Evolutionary conservation across 2,113 vertebrate genomes (phyloP).

Genomic region (Gymnocephalus cernua): DNA sequence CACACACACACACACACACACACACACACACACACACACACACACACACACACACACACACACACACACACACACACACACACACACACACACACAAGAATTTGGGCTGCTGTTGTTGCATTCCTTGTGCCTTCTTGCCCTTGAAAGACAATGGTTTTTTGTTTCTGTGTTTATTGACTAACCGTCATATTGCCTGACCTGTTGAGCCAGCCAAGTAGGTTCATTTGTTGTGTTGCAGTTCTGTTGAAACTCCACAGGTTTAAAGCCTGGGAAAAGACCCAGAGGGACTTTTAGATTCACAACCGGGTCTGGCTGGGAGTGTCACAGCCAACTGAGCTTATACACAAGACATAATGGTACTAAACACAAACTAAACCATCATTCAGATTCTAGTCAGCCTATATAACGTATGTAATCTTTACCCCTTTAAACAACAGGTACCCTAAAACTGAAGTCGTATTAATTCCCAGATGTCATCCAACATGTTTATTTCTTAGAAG

Average conservation of each 20-base stretch:
- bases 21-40: no score
- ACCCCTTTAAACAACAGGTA: neutral
- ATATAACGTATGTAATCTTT: neutral
- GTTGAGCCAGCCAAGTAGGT: conserved; percentile 46
- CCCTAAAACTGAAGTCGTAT: neutral
- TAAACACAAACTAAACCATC: neutral
- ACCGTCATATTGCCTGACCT: conserved; percentile 22
- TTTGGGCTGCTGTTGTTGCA: conserved; percentile 15
- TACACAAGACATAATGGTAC: neutral
- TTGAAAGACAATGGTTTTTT: conserved; percentile 8
- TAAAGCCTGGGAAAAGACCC: conserved; percentile 23
- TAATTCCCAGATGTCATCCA: neutral
- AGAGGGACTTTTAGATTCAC: conserved; percentile 17
- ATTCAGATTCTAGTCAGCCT: neutral
- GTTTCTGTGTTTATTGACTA: neutral
- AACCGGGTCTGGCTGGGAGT: neutral
- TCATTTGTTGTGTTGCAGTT: conserved; percentile 7
- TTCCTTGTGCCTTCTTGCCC: conserved; percentile 22
- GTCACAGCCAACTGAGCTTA: neutral
- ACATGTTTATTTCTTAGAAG: neutral
- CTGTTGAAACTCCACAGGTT: neutral
- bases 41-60: no score
- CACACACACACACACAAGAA: neutral
- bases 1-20: no score
- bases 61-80: no score